These are phyloP conservation scores for Stenichneumon culpator DNA, from an alignment of 2,888 invertebrate genomes.

Conservation along the genomic window DNA sequence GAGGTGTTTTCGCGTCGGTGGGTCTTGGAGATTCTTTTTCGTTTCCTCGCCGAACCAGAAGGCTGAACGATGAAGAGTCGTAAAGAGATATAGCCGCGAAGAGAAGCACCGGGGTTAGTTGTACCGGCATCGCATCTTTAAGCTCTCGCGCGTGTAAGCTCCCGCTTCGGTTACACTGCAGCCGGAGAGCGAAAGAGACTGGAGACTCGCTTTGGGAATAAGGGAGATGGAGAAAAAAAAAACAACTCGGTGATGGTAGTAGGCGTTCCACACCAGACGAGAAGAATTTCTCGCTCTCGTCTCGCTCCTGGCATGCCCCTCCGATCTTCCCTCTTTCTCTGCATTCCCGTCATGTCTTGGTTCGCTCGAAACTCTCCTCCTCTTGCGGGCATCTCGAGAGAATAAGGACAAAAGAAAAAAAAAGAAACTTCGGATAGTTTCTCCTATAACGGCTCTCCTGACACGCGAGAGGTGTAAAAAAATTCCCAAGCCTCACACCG, in stretches of 20 bases:
- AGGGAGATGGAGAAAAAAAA: slow-evolving; percentile 21
- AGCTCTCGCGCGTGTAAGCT: slow-evolving; percentile 40
- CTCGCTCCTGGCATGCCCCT: slow-evolving; percentile 17
- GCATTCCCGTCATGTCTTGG: slow-evolving; percentile 51
- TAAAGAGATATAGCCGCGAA: slow-evolving; percentile 40
- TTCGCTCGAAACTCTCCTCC: slow-evolving; percentile 48
- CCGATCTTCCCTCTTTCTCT: slow-evolving; percentile 7
- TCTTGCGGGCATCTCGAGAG: slow-evolving; percentile 37
- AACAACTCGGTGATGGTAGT: slow-evolving; percentile 40
- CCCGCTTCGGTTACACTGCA: slow-evolving; percentile 28
- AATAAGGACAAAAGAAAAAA: slow-evolving; percentile 47
- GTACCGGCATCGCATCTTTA: slow-evolving; percentile 40
- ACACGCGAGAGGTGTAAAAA: slow-evolving; percentile 56
- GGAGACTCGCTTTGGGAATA: slow-evolving; percentile 16
- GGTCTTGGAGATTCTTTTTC: slow-evolving; percentile 13
- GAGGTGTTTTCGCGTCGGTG: not conserved
- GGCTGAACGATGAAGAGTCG: slow-evolving; percentile 40
- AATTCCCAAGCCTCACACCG: slow-evolving; percentile 38
- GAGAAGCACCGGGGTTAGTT: slow-evolving; percentile 15
- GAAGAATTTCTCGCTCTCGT: slow-evolving; percentile 44
- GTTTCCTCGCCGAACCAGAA: not conserved
- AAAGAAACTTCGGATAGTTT: slow-evolving; percentile 58
- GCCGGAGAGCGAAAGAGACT: not conserved
- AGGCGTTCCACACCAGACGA: slow-evolving; percentile 34
- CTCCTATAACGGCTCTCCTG: slow-evolving; percentile 59